Percentiles rank a stretch among this genome's conserved stretches.
These are phyloP conservation scores for Diadumene lineata DNA, from an alignment of 92 coral and sea anemone species.

Conservation along the genomic window DNA sequence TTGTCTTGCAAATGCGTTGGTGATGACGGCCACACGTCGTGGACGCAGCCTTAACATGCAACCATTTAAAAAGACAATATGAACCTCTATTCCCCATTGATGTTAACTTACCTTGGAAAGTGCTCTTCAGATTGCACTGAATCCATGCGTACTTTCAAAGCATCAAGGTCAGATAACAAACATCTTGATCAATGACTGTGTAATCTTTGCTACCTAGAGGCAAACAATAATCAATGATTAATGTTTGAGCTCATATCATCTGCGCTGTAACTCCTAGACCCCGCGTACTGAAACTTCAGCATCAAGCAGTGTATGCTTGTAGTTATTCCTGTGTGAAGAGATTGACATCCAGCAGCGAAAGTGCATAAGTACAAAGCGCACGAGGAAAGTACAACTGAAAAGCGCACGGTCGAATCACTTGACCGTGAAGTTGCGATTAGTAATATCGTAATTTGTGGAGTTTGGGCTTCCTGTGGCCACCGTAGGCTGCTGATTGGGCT, in stretches of 20 bases:
- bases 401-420: neutral
- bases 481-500: neutral
- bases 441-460: no score
- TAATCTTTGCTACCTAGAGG: neutral
- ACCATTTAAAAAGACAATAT: neutral
- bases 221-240: neutral
- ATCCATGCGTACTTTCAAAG: neutral
- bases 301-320: no score
- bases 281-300: no score
- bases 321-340: neutral
- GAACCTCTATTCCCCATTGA: neutral
- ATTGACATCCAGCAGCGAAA: neutral
- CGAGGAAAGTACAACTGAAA: neutral
- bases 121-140: neutral
- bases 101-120: neutral
- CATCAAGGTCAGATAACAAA: neutral
- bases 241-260: neutral
- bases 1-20: constrained; percentile 11
- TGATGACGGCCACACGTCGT: constrained; percentile 32
- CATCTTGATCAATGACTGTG: neutral
- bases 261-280: neutral
- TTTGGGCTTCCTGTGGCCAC: neutral
- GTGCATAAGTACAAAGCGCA: neutral
- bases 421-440: neutral
- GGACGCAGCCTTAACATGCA: constrained; percentile 12